These are phyloP conservation scores for Cremastobaeus sp. DNA, from an alignment of 2,888 invertebrate genomes.

Conservation along the genomic window DNA sequence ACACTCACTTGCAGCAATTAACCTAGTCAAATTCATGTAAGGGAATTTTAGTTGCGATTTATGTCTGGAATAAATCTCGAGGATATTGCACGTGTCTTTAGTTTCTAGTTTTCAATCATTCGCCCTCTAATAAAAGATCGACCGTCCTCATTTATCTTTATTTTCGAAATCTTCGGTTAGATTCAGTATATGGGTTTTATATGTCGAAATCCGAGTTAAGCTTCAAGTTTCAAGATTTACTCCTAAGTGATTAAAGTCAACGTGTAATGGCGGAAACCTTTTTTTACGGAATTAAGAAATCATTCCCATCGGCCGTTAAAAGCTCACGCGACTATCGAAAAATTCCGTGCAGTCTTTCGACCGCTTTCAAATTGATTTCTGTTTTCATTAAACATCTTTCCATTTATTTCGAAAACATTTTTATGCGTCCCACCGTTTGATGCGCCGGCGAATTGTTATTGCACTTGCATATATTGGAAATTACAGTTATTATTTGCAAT, in stretches of 20 bases:
- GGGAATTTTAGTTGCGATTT: conserved; percentile 6
- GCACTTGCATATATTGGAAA: conserved; percentile 3
- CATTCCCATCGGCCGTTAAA: no score
- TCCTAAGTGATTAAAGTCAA: conserved; percentile 17
- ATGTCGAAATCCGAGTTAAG: conserved; percentile 36
- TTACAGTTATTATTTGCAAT: conserved; percentile 23
- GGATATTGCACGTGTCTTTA: conserved; percentile 17
- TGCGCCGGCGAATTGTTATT: no score
- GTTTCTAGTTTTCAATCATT: conserved; percentile 50
- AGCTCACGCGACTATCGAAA: no score
- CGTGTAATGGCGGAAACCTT: background rate
- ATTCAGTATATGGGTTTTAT: conserved; percentile 48
- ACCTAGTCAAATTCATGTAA: no score
- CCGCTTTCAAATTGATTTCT: no score
- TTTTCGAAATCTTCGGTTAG: conserved; percentile 38
- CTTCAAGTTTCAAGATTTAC: conserved; percentile 31
- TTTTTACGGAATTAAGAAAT: no score
- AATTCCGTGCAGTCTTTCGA: no score
- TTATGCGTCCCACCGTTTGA: no score
- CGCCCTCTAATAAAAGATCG: conserved; percentile 49
- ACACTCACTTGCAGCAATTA: no score
- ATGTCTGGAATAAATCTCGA: conserved; percentile 13
- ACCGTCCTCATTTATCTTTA: conserved; percentile 54
- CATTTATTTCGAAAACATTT: no score
- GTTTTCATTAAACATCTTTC: no score